Base-by-base conservation (phyloP, 2,797 vertebrate genomes). In the Bovichtus diacanthus region DNA sequence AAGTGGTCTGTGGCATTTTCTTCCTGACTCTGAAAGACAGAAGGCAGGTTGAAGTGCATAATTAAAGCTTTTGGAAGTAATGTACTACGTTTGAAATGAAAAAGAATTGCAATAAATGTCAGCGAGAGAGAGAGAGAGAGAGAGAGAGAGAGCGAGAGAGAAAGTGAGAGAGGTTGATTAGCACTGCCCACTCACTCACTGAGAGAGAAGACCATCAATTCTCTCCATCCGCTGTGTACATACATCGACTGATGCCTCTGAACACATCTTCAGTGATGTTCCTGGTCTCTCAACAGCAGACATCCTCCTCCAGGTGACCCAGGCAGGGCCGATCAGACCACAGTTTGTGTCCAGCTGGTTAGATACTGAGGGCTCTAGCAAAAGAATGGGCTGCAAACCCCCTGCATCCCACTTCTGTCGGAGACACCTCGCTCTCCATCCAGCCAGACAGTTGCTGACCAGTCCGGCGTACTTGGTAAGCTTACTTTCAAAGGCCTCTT, bases 71-170 rank as follows among this genome's bases (percentile, higher is more conserved):
- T 83, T 46, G 60, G 38, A 70, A 66, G 75, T 74, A 88, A 80
- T 74, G 72, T 56, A 50, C 71, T 79, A 72, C 63, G 64, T 80
- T 87, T 62, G 21, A 65, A 88, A 78, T 70, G 78, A 82, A 86
- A 80, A 84, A 73, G 70, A 87, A 77, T 55, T 69, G 64, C 74
- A 85, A 84, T 88, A 81, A 90, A 92, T 87, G 88, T 84, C 87
- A 87, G 59, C 16, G 46, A 87, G 59, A 59, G 46, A 43, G 56
- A 72, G 67, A 75, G 39, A 19, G 53, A 18, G 71, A 50, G 43
- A 62, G 47, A 51, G 38, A 60, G 29, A 4, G 39, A 11, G 46
- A 23, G 43, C 43, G 11, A 41, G 36, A 27, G 74, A 34, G 39
- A n/a, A 66, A 39, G 55, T 44, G 25, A 8, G 46, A 39, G 64